Base-by-base conservation (phyloP, 2,113 vertebrate genomes). In the Sinocyclocheilus rhinocerous region DNA sequence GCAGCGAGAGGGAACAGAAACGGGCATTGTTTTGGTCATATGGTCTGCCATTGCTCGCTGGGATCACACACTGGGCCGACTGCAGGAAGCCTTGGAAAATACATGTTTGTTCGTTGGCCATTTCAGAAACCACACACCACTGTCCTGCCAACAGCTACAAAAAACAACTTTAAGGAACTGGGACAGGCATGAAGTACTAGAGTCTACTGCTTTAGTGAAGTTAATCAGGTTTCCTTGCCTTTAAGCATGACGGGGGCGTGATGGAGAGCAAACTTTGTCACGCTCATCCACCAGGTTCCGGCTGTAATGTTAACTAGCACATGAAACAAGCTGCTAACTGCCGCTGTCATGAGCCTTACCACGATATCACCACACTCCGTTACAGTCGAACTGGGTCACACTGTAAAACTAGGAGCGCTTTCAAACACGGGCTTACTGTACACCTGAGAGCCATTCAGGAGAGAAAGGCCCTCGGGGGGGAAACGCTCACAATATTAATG, bases 311-410 rank as follows among this genome's bases (percentile, higher is more conserved):
- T n/a, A 83, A 83, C 55, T 76, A 24, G 26, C 76, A 73, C 52
- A 24, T 24, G 48, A 10, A 76, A 57, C 13, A 18, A 20, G 59
- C 55, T 24, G 33, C 77, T 82, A 67, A 63, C 55, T 73, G 83
- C 77, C 20, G 16, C 52, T 77, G 63, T 15, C 42, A 65, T 33
- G 22, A 86, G 75, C 2, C 9, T 29, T 20, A 76, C 33, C 9
- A n/a, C 12, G 24, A 72, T 4, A 89, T 18, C 7, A 88, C 5
- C 8, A 69, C 61, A 24, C 13, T 69, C 81, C 0, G 33, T 42
- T 70, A 79, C 76, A 85, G 84, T 52, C 29, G 12, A 82, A 82
- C 13, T 82, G 65, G 81, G 81, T 82, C 81, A 82, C 45, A 13
- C 63, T 69, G 63, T 82, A 50, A 82, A 55, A 52, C 81, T 50